phyloP scores from a whole-genome alignment of 2,797 vertebrate genomes.

The Helicolenus hilgendorfi region DNA sequence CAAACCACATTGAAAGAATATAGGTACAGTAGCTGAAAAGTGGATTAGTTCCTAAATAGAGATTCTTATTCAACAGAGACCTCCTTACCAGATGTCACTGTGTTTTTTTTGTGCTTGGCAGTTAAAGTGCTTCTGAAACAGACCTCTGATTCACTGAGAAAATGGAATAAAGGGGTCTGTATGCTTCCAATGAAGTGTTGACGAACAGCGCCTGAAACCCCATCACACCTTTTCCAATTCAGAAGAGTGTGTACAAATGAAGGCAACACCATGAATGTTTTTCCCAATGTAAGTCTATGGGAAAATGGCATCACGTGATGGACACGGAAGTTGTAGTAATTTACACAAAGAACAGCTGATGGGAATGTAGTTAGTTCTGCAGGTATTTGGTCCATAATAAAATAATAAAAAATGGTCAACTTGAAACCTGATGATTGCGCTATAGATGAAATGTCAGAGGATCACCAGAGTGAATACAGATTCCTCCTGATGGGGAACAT shows the following conservation, averaged over 20 bases:
- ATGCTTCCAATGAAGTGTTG: background rate
- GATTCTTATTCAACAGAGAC: background rate
- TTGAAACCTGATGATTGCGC: no score
- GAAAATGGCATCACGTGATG: no score
- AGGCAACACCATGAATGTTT: no score
- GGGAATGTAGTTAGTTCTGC: no score
- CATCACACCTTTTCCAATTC: background rate
- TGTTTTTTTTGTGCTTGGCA: background rate
- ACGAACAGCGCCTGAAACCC: background rate
- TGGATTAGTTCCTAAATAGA: background rate
- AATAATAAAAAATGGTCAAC: no score
- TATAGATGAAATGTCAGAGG: no score
- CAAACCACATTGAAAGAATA: background rate
- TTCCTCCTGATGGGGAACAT: no score
- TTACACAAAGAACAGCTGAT: no score
- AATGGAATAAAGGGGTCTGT: background rate
- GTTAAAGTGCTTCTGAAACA: background rate
- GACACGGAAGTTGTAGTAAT: no score
- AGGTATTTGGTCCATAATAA: no score
- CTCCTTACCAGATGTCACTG: background rate
- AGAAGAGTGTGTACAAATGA: background rate
- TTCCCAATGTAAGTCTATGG: no score
- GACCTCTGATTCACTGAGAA: background rate
- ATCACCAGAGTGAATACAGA: no score
- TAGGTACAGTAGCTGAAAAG: background rate